These are phyloP conservation scores for Petrosia ficiformis DNA, from an alignment of 37 sponge, comb jelly and placozoan species.

Conservation along the genomic window DNA sequence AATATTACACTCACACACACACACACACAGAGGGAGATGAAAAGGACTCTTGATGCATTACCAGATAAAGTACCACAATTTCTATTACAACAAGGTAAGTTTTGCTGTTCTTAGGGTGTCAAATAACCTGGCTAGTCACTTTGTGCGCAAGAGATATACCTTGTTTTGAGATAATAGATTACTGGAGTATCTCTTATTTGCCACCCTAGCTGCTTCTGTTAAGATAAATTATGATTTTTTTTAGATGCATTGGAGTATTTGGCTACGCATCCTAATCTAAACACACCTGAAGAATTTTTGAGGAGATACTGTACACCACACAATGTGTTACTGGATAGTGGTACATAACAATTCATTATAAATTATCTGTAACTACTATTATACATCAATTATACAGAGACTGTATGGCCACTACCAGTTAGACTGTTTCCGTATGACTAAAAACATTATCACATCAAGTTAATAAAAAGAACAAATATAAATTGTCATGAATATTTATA, in stretches of 20 bases:
- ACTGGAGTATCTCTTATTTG: no score
- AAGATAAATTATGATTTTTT: no score
- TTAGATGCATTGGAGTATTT: constrained; percentile 77
- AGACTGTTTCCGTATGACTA: constrained; percentile 75
- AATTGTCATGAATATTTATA: background rate
- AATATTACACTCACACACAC: background rate
- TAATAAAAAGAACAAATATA: background rate
- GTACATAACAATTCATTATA: constrained; percentile 14
- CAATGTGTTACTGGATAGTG: constrained; percentile 52
- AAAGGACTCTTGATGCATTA: constrained; percentile 55
- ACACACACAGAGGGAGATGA: constrained; percentile 38
- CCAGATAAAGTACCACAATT: constrained; percentile 38
- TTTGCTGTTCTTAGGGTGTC: background rate
- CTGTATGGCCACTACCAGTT: constrained; percentile 68
- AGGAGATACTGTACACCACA: constrained; percentile 40
- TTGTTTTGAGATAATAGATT: no score
- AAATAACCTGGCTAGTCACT: no score
- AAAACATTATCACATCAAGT: constrained; percentile 2
- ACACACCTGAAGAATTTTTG: constrained; percentile 48
- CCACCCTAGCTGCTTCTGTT: no score
- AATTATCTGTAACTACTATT: background rate
- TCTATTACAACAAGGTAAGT: constrained; percentile 65
- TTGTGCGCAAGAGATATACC: no score
- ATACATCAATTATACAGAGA: constrained; percentile 20
- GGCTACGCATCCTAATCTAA: constrained; percentile 16